A percentile compares a stretch with the other conserved stretches of the same genome.
phyloP scores from a whole-genome alignment of 2,888 invertebrate genomes.

The Eristalinus sepulchralis region DNA sequence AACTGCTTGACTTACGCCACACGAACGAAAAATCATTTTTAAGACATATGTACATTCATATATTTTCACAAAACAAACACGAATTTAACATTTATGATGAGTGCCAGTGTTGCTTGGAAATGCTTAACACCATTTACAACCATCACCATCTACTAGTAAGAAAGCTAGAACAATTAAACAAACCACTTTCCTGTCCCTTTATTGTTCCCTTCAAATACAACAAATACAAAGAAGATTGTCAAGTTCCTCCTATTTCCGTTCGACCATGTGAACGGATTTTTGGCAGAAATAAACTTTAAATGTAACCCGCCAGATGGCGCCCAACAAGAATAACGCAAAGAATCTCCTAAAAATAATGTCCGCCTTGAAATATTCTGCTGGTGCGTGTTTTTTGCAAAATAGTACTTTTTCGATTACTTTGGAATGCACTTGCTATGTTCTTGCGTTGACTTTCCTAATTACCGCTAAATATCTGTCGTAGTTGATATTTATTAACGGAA shows the following conservation, averaged over 20 bases:
- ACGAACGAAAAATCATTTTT: too few species aligned
- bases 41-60: too few species aligned
- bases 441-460: background rate
- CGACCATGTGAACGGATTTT: background rate
- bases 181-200: too few species aligned
- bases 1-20: too few species aligned
- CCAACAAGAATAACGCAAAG: background rate
- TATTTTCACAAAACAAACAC: too few species aligned
- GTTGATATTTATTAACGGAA: background rate
- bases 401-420: background rate
- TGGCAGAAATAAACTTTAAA: slow-evolving; percentile 37
- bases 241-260: slow-evolving; percentile 45
- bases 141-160: too few species aligned
- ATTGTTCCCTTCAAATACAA: slow-evolving; percentile 15
- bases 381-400: background rate
- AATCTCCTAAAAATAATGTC: background rate
- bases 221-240: slow-evolving; percentile 23
- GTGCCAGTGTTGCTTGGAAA: too few species aligned
- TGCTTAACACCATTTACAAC: too few species aligned
- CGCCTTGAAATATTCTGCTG: too few species aligned
- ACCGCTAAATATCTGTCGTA: background rate
- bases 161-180: slow-evolving; percentile 29
- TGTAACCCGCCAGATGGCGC: background rate
- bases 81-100: too few species aligned
- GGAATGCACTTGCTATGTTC: slow-evolving; percentile 24